These are phyloP conservation scores for Propithecus perrieri DNA, from an alignment of 2,797 vertebrate genomes.

Conservation along the genomic window DNA sequence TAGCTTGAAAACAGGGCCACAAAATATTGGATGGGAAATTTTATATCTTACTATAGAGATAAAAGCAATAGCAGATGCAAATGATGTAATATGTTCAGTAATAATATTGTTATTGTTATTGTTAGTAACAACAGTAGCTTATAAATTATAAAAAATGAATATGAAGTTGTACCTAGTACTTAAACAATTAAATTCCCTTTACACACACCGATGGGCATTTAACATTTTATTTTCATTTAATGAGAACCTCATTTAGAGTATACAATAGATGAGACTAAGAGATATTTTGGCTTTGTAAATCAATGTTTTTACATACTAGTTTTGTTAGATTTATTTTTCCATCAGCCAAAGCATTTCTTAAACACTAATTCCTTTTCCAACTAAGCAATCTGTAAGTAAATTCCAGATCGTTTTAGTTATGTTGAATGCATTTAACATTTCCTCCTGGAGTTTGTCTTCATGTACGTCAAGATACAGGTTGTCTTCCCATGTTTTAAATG, in stretches of 20 bases:
- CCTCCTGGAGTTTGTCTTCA: constrained; percentile 28
- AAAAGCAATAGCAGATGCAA: constrained; percentile 50
- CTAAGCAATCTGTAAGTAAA: constrained; percentile 45
- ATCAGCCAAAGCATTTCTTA: constrained; percentile 34
- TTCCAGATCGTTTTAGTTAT: constrained; percentile 18
- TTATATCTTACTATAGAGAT: constrained; percentile 24
- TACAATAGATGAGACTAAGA: constrained; percentile 33
- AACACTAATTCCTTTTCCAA: constrained; percentile 64
- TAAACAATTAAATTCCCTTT: constrained; percentile 5
- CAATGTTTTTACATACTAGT: constrained; percentile 20
- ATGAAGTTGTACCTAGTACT: constrained; percentile 18
- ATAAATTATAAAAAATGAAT: neutral
- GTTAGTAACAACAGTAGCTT: no score
- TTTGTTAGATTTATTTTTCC: constrained; percentile 55
- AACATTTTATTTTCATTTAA: constrained; percentile 50
- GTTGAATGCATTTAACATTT: neutral
- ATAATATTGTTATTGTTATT: neutral
- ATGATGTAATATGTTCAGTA: neutral
- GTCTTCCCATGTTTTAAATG: constrained; percentile 16
- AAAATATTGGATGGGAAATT: constrained; percentile 35
- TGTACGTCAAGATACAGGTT: neutral
- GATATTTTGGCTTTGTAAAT: constrained; percentile 41
- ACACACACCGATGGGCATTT: constrained; percentile 29
- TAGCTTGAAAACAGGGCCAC: constrained; percentile 39
- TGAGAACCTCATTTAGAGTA: neutral